phyloP scores from a whole-genome alignment of 1,140 invertebrate genomes.

The Caligus rogercresseyi region DNA sequence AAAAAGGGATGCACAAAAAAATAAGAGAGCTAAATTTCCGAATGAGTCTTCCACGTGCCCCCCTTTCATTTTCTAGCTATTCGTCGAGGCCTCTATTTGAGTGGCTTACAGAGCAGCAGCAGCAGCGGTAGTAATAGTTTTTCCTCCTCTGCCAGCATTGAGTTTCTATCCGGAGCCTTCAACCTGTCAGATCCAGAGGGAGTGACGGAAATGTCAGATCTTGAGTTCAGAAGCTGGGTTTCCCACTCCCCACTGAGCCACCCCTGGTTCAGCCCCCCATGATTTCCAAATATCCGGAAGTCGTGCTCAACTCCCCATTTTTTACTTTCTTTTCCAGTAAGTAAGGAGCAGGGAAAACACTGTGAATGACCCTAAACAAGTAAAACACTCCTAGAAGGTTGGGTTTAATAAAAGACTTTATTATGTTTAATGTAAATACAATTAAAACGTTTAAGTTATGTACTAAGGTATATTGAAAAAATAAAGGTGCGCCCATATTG shows the following conservation, averaged over 20 bases:
- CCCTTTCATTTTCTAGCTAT: neutral
- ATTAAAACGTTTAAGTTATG: neutral
- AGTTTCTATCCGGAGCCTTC: neutral
- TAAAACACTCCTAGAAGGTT: neutral
- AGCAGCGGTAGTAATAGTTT: neutral
- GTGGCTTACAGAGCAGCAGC: neutral
- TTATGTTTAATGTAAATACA: neutral
- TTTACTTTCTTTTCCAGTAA: slow-evolving; percentile 24
- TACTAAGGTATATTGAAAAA: slow-evolving; percentile 11
- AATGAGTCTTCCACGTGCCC: neutral
- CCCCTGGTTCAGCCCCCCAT: neutral
- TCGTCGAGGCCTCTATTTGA: neutral
- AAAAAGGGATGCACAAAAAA: too few relatives aligned
- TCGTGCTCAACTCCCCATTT: slow-evolving; percentile 21
- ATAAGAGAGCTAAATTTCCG: neutral
- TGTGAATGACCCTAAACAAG: neutral
- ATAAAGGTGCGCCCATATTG: too few relatives aligned
- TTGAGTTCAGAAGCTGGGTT: slow-evolving; percentile 9
- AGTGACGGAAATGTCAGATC: slow-evolving; percentile 18
- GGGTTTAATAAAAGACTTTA: neutral
- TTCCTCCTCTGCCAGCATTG: neutral
- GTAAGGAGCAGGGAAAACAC: slow-evolving; percentile 18
- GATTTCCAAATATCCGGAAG: slow-evolving; percentile 20
- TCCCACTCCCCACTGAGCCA: slow-evolving; percentile 11
- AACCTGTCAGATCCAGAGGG: neutral